Percentiles rank a stretch among this genome's conserved stretches.
Evolutionary conservation across 2,888 invertebrate genomes (phyloP).

Genomic region (Pemphredon lugubris): DNA sequence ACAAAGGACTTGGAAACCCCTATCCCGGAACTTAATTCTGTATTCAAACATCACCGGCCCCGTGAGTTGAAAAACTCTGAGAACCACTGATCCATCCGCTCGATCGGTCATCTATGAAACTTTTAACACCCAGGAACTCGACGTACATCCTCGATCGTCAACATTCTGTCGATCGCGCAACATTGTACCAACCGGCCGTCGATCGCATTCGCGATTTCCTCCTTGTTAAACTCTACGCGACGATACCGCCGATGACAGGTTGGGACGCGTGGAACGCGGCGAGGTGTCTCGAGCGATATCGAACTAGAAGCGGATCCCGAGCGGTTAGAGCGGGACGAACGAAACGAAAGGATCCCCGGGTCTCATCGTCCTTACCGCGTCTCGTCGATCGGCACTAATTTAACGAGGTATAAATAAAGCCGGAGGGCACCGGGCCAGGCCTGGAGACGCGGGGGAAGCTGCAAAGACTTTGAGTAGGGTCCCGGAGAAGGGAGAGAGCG

Average conservation of each 20-base stretch:
- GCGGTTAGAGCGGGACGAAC: conserved; percentile 37
- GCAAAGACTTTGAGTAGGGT: conserved; percentile 64
- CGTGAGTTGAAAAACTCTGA: too few species aligned
- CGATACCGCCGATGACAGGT: conserved; percentile 53
- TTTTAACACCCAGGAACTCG: too few species aligned
- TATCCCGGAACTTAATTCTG: too few species aligned
- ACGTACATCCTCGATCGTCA: too few species aligned
- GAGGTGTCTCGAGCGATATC: conserved; percentile 63
- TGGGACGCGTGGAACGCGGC: conserved; percentile 59
- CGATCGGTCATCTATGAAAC: too few species aligned
- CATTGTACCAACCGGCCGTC: conserved; percentile 16
- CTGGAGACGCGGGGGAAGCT: conserved; percentile 53
- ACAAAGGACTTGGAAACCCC: too few species aligned
- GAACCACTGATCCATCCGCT: too few species aligned
- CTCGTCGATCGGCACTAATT: conserved; percentile 76
- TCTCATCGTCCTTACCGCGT: conserved; percentile 60
- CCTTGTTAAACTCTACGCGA: background rate
- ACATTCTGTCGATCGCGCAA: too few species aligned
- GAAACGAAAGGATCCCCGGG: conserved; percentile 38
- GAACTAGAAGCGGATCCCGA: conserved; percentile 42
- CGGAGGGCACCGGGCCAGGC: conserved; percentile 45
- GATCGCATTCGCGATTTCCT: conserved; percentile 16
- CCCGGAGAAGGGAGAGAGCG: conserved; percentile 38
- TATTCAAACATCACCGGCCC: too few species aligned
- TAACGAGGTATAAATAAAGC: conserved; percentile 77